A percentile compares a stretch with the other conserved stretches of the same genome.
Conservation (phyloP, 2,888 invertebrate species). For the Ecliptopera silaceata region DNA sequence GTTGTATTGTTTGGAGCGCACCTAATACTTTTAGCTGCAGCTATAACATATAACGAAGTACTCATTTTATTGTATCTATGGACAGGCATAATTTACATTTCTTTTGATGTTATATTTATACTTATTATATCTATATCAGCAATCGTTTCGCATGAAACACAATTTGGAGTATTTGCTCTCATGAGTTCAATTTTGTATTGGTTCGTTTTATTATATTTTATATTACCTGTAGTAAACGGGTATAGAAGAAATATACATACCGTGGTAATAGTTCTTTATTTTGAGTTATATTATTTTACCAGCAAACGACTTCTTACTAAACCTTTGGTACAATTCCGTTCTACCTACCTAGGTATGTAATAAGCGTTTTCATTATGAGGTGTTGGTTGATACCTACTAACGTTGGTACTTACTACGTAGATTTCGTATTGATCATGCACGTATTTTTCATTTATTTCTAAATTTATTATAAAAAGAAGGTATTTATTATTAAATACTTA, state of each 20-base stretch:
- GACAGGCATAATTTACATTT: slow-evolving; percentile 46
- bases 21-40: slow-evolving; percentile 48
- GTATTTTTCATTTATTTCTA: too few relatives aligned
- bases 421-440: too few relatives aligned
- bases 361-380: too few relatives aligned
- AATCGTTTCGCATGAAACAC: slow-evolving; percentile 17
- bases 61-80: slow-evolving; percentile 57
- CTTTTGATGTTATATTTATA: slow-evolving; percentile 45
- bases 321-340: too few relatives aligned
- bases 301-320: too few relatives aligned
- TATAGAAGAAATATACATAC: slow-evolving; percentile 60
- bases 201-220: slow-evolving; percentile 44
- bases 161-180: slow-evolving; percentile 33
- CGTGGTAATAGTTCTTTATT: slow-evolving; percentile 46
- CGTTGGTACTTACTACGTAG: too few relatives aligned
- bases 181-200: slow-evolving; percentile 45
- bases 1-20: slow-evolving; percentile 47
- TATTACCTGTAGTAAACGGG: slow-evolving; percentile 59
- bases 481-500: too few relatives aligned
- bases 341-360: too few relatives aligned
- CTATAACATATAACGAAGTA: slow-evolving; percentile 52
- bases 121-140: slow-evolving; percentile 37
- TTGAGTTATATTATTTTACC: slow-evolving; percentile 4
- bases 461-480: too few relatives aligned
- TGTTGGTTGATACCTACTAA: too few relatives aligned